phyloP scores from a whole-genome alignment of 2,888 invertebrate genomes.

The Mystacides longicornis region DNA sequence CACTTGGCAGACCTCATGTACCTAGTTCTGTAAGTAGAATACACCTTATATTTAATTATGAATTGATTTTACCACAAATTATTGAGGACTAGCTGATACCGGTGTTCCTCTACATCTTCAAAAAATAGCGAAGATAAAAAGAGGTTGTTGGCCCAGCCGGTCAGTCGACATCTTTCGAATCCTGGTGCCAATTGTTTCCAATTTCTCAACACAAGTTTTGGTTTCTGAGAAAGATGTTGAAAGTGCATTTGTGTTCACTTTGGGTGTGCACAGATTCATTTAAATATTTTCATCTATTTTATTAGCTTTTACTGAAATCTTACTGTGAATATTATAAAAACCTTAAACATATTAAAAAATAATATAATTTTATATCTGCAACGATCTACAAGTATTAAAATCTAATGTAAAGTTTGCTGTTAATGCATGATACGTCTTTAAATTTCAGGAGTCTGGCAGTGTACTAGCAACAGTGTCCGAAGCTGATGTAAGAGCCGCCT shows the following conservation, averaged over 20 bases:
- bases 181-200: too few relatives aligned
- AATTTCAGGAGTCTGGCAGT: slow-evolving; percentile 25
- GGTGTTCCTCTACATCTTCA: neutral
- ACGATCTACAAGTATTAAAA: neutral
- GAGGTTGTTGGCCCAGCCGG: neutral
- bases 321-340: neutral
- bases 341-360: neutral
- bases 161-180: too few relatives aligned
- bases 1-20: slow-evolving; percentile 74
- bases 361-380: neutral
- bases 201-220: too few relatives aligned
- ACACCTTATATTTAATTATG: neutral
- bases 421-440: too few relatives aligned
- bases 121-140: neutral
- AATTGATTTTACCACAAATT: neutral
- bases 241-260: too few relatives aligned
- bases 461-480: slow-evolving; percentile 56
- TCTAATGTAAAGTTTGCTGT: neutral
- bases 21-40: slow-evolving; percentile 30
- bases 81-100: too few relatives aligned
- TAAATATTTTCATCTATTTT: too few relatives aligned
- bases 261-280: too few relatives aligned
- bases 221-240: too few relatives aligned
- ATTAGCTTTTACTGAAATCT: too few relatives aligned
- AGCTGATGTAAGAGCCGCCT: slow-evolving; percentile 68